A percentile compares a stretch with the other conserved stretches of the same genome.
Evolutionary conservation across 2,113 vertebrate species (phyloP).

Genomic region (Scomber colias): DNA sequence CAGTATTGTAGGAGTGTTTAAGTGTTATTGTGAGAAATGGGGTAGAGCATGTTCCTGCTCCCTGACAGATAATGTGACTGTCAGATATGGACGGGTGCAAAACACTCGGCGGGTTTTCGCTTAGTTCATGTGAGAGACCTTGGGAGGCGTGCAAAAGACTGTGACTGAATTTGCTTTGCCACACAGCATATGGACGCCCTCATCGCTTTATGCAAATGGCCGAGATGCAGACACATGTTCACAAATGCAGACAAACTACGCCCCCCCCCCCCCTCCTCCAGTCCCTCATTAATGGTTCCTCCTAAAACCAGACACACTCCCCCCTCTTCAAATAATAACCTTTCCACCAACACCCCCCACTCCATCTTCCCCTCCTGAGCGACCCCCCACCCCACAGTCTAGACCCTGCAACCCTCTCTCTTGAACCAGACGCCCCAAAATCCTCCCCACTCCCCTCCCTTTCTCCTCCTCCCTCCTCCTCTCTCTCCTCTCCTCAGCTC

Average conservation of each 20-base stretch:
- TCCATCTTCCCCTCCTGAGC: conserved; percentile 60
- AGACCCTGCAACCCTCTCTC: conserved; percentile 69
- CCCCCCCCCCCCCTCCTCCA: conserved; percentile 50
- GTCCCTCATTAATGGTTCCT: conserved; percentile 78
- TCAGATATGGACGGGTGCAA: conserved; percentile 14
- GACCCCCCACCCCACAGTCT: conserved; percentile 73
- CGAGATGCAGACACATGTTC: conserved; percentile 77
- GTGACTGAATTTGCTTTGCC: conserved; percentile 59
- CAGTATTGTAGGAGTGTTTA: conserved; percentile 43
- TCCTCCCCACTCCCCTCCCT: conserved; percentile 5
- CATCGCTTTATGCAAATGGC: conserved; percentile 80
- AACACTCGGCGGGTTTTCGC: background rate
- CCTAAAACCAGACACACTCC: conserved; percentile 75
- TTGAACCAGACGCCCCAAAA: conserved; percentile 75
- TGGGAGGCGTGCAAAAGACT: conserved; percentile 30
- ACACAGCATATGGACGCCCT: conserved; percentile 77
- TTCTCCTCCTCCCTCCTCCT: background rate
- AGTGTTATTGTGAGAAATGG: conserved; percentile 61
- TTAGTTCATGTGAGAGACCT: conserved; percentile 37
- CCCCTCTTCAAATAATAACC: conserved; percentile 76
- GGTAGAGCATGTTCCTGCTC: conserved; percentile 21
- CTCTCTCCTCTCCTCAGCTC: conserved; percentile 58
- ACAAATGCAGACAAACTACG: conserved; percentile 78
- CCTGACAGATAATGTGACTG: conserved; percentile 47
- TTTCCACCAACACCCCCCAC: conserved; percentile 61